phyloP scores from a whole-genome alignment of 2,888 invertebrate genomes.

The Archips crataeganus region DNA sequence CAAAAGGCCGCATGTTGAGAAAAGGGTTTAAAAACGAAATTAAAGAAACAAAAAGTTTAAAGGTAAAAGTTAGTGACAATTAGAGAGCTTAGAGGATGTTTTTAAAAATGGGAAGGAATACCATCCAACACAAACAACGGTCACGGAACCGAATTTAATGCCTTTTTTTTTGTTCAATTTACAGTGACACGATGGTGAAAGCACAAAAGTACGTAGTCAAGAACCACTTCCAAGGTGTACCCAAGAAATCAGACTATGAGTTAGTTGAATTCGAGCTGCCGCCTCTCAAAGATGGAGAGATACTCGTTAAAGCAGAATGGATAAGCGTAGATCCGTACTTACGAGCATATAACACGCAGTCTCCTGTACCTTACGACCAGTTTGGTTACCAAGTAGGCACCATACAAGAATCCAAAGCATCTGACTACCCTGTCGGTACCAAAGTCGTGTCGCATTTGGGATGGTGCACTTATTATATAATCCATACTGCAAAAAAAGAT shows the following conservation, averaged over 20 bases:
- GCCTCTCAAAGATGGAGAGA: slow-evolving; percentile 82
- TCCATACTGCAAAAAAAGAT: slow-evolving; percentile 46
- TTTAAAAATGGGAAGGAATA: too few relatives aligned
- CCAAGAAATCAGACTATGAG: slow-evolving; percentile 84
- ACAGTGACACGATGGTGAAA: slow-evolving; percentile 44
- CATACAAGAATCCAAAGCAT: slow-evolving; percentile 87
- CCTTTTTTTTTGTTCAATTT: background rate
- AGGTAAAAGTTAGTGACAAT: too few relatives aligned
- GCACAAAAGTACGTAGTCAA: slow-evolving; percentile 81
- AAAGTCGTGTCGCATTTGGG: slow-evolving; percentile 87
- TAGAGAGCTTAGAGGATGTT: too few relatives aligned
- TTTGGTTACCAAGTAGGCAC: slow-evolving; percentile 59
- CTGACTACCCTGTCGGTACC: slow-evolving; percentile 86
- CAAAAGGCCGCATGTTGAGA: too few relatives aligned
- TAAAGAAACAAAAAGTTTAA: too few relatives aligned
- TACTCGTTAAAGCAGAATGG: slow-evolving; percentile 60
- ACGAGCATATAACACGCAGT: slow-evolving; percentile 50
- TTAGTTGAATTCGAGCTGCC: slow-evolving; percentile 87
- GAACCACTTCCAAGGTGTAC: slow-evolving; percentile 84
- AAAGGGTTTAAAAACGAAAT: too few relatives aligned
- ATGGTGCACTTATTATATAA: slow-evolving; percentile 86
- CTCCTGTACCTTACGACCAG: slow-evolving; percentile 59
- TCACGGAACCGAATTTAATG: background rate
- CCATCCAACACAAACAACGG: too few relatives aligned
- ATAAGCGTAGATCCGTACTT: slow-evolving; percentile 63